Conservation (phyloP, 2,797 vertebrate species). For the Merluccius polli region DNA sequence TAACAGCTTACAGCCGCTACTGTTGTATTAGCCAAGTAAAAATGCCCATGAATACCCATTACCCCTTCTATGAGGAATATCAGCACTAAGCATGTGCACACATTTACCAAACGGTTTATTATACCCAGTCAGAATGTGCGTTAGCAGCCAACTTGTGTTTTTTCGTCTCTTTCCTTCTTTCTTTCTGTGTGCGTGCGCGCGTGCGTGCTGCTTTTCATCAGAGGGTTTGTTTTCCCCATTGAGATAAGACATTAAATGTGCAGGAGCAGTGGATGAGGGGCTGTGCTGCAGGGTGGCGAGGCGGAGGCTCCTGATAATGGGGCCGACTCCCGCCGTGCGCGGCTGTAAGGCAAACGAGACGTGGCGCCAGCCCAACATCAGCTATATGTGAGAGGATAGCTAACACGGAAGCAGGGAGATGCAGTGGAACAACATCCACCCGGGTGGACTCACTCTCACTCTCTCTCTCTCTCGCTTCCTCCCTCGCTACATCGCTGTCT, state of each 20-base stretch:
- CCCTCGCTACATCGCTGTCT: constrained; percentile 4
- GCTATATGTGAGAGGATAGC: constrained; percentile 58
- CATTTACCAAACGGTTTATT: constrained; percentile 45
- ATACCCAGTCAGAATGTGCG: constrained; percentile 47
- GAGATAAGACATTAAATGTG: constrained; percentile 73
- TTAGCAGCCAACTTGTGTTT: constrained; percentile 51
- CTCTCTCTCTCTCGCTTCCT: neutral
- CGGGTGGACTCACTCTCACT: neutral
- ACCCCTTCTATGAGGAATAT: constrained; percentile 28
- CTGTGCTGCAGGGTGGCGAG: constrained; percentile 67
- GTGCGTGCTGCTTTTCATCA: constrained; percentile 52
- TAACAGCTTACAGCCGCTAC: neutral
- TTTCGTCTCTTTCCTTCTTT: constrained; percentile 3
- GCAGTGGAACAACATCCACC: too few species aligned
- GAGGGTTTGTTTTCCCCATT: constrained; percentile 58
- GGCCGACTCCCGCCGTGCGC: constrained; percentile 64
- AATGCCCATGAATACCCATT: constrained; percentile 21
- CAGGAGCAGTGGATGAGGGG: constrained; percentile 63
- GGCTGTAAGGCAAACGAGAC: constrained; percentile 66
- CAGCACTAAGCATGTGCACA: constrained; percentile 14
- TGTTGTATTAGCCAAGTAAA: constrained; percentile 18
- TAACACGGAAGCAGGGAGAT: constrained; percentile 25
- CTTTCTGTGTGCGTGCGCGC: neutral
- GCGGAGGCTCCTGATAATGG: constrained; percentile 68
- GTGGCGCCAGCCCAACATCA: constrained; percentile 63